Evolutionary conservation across 2,888 invertebrate species (phyloP), one percentile per base, ranked within the genome.

Genomic region (Gari tellinella): DNA sequence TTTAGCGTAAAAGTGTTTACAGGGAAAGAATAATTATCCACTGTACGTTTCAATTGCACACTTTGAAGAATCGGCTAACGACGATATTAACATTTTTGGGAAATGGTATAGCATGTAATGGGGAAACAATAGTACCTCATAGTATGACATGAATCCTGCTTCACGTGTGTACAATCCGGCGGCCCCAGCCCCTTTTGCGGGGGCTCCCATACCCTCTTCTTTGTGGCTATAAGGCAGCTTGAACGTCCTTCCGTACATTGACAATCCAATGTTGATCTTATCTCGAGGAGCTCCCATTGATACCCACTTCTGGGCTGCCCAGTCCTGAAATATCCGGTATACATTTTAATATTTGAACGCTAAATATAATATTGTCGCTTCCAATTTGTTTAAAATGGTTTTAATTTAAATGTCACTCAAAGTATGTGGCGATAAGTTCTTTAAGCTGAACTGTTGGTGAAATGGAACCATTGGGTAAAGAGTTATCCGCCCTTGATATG

Each of bases 261-360:
- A 97, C 96, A 97, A 96, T 52, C 98, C 98, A 61, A 98, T 96
- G 72, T 98, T 94, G 70, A 98, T 93, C 91, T 97, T 98, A 4
- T 62, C 45, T 87, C 97, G 97, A 88, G 97, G 97, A 0, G 97
- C 97, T 0, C 97, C 98, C 97, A 88, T 97, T 25, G 52, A 41
- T 17, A 86, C 73, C 81, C 83, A 88, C 56, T 88, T 81, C 2
- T 85, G 63, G 25, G 84, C 80, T 12, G 83, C 85, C 85, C 85
- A 89, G 45, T 86, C 86, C 90, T 90, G 68, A 4, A 52, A 62
- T 51, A 25, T 21, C 31, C 17, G 37, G 17, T 25, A 19, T 2
- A 2, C 2, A 19, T 17, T n/a, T 1, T 12, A 10, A 2, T 46
- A 17, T n/a, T 19, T 19, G 12, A 14, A 46, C 2, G 19, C 4